Base-by-base conservation (phyloP, 2,888 invertebrate genomes). In the Galeopsomyia nigrocyanea region DNA sequence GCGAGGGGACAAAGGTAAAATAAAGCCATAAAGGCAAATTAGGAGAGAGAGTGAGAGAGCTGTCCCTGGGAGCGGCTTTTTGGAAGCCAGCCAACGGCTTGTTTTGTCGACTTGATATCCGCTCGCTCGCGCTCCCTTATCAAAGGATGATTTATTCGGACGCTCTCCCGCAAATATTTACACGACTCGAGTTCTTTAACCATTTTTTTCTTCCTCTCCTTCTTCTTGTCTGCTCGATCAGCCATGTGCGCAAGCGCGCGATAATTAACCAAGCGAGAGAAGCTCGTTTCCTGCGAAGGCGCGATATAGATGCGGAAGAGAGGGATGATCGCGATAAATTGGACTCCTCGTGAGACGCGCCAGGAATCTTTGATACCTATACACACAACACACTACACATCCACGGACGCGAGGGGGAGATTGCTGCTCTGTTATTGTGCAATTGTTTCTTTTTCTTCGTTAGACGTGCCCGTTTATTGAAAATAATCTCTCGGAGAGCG, bases 81-180 rank as follows among this genome's bases (percentile, higher is more conserved):
- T 69, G 73, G 73, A 73, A 66, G 57, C 53, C 62, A 17, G 69
- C 73, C 73, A 73, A 69, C 47, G 66, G 62, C 69, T 69, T 58
- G 69, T 69, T 68, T 64, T 63, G 50, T 56, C 57, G 46, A 53
- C 46, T 63, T 19, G 17, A 51, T 57, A 17, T 26, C 17, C 26
- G 14, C 19, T 21, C 21, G 17, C 55, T 17, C 9, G 56, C 14
- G 21, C 66, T 67, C 26, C 63, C 64, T 74, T 77, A 77, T 78
- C 78, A 79, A 78, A 78, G 79, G 78, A 78, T 77, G 79, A 79
- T 80, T 80, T 81, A 82, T 82, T 82, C 81, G 78, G 7, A 10
- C 39, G 39, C 26, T 76, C 72, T 73, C 69, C 50, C 22, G 66
- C 78, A 82, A 82, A 82, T 79, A 80, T 82, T 82, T 81, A 74